Conservation (phyloP, 2,797 vertebrate genomes). For the Choloepus didactylus region DNA sequence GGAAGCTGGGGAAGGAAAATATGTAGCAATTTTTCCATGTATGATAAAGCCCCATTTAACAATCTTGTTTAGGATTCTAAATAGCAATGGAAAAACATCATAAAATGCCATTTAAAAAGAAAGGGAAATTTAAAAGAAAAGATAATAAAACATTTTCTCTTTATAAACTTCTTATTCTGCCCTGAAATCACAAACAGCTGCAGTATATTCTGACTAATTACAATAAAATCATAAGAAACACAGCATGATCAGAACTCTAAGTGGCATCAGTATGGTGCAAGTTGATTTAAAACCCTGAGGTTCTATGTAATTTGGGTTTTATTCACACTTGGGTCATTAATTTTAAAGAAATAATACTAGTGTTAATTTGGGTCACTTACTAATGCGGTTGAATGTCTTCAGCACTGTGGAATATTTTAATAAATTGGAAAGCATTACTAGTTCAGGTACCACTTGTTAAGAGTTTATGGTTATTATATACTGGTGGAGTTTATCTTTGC, state of each 20-base stretch:
- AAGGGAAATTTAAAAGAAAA: conserved; percentile 66
- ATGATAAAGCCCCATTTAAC: conserved; percentile 16
- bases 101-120: conserved; percentile 73
- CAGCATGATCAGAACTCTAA: conserved; percentile 73
- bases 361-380: conserved; percentile 41
- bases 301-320: conserved; percentile 67
- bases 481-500: background rate
- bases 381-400: conserved; percentile 37
- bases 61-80: conserved; percentile 70
- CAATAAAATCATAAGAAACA: conserved; percentile 77
- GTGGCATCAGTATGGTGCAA: conserved; percentile 69
- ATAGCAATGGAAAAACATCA: conserved; percentile 49
- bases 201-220: conserved; percentile 80
- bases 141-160: conserved; percentile 73
- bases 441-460: conserved; percentile 1
- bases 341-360: conserved; percentile 55
- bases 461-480: background rate
- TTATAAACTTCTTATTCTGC: conserved; percentile 73
- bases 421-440: conserved; percentile 1
- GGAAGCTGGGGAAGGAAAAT: background rate
- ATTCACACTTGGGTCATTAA: conserved; percentile 70
- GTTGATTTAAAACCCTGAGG: conserved; percentile 78
- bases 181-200: conserved; percentile 78
- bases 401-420: conserved; percentile 36
- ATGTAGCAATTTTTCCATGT: conserved; percentile 3